Evolutionary conservation across 2,797 vertebrate genomes (phyloP), one percentile per base, ranked within the genome.

Genomic region (Tolypeutes matacus): DNA sequence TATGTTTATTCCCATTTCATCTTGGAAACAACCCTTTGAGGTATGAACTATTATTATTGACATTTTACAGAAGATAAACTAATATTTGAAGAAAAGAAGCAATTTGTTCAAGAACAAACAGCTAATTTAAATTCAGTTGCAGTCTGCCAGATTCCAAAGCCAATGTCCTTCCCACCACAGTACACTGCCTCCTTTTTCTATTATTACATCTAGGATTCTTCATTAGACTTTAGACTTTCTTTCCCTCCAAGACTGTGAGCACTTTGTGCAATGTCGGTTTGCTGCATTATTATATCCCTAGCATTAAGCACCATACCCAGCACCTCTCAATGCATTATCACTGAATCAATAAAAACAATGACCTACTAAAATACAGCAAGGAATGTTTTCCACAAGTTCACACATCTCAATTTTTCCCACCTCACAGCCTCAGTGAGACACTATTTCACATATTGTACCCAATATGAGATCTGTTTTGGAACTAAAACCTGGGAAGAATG

Each of bases 311-410:
- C 27, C 27, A 27, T 73, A 42, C 49, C 49, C 70, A 2, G 31
- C 31, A 8, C 39, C 73, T 82, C 36, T 90, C 51, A 89, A 76
- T 88, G 73, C 75, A 67, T 53, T 92, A 94, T 51, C 46, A 86
- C 14, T 65, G 23, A 88, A 92, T 94, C 20, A 90, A 93, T 94
- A 76, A 82, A 84, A 94, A 82, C 70, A 78, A 84, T 90, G 20
- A 70, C 29, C 64, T 20, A 77, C 12, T 69, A 13, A 87, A 93
- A 91, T 51, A 9, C 8, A 64, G 21, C 20, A 95, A 82, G 7
- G 15, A 88, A 46, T 77, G 12, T 56, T 93, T 36, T 81, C 36
- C 23, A 96, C 12, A 53, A 76, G 13, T 62, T 89, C 65, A 92
- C 18, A 49, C 39, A 87, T 90, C n/a, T 87, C 80, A 77, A 7